Conservation (phyloP, 2,113 vertebrate species). For the Naja naja region DNA sequence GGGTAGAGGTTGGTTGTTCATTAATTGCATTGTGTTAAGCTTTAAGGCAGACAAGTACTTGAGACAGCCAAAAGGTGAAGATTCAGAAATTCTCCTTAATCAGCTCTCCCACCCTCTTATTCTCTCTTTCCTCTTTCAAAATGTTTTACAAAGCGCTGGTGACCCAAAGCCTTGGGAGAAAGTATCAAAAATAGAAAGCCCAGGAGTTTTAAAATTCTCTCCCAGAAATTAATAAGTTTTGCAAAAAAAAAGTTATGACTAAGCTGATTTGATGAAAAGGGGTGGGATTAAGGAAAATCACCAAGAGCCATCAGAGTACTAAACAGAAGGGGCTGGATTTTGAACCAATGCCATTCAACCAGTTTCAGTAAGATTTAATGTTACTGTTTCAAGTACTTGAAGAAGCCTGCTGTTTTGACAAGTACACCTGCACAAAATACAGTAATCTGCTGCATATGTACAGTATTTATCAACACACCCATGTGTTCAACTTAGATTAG, state of each 20-base stretch:
- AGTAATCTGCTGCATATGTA: neutral
- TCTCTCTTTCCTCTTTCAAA: slow-evolving; percentile 6
- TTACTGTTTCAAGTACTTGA: neutral
- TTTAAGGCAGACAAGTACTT: slow-evolving; percentile 62
- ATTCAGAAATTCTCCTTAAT: slow-evolving; percentile 40
- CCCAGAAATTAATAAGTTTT: neutral
- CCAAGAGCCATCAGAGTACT: neutral
- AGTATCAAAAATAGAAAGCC: slow-evolving; percentile 2
- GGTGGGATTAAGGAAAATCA: neutral
- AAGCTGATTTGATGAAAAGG: neutral
- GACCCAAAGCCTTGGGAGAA: neutral
- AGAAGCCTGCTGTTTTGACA: neutral
- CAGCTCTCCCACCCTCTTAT: neutral
- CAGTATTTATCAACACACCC: neutral
- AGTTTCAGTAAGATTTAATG: neutral
- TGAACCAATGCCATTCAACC: neutral
- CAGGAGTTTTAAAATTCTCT: neutral
- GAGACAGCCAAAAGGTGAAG: slow-evolving; percentile 67
- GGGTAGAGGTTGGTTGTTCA: slow-evolving; percentile 51
- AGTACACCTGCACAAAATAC: neutral
- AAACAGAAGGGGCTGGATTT: neutral
- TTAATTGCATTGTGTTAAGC: slow-evolving; percentile 66
- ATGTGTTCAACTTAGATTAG: neutral
- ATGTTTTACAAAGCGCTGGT: slow-evolving; percentile 18
- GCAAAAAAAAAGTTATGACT: neutral